Conservation (phyloP, 2,113 vertebrate species). For the Nanorana parkeri region DNA sequence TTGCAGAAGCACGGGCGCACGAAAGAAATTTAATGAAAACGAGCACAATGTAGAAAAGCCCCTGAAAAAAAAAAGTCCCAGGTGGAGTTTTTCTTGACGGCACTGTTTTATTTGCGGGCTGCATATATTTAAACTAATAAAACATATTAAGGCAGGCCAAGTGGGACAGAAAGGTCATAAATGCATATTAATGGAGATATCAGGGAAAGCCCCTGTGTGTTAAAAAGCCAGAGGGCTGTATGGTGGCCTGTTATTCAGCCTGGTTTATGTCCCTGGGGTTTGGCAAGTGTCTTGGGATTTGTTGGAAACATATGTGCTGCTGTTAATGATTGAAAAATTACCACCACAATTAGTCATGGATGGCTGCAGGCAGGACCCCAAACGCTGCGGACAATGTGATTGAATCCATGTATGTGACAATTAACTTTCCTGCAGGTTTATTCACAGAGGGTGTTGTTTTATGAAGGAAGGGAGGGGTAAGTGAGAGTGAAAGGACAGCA, state of each 20-base stretch:
- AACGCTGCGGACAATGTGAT: conserved; percentile 87
- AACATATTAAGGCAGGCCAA: conserved; percentile 11
- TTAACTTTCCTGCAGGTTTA: conserved; percentile 89
- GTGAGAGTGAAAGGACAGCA: conserved; percentile 64
- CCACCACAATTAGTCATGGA: conserved; percentile 88
- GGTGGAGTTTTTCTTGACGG: conserved; percentile 65
- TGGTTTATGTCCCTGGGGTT: conserved; percentile 68
- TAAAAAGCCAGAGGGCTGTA: conserved; percentile 27
- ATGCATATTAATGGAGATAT: conserved; percentile 62
- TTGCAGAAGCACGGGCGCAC: conserved; percentile 58
- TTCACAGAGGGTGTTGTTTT: conserved; percentile 71
- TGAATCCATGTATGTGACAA: conserved; percentile 97
- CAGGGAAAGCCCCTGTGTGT: conserved; percentile 56
- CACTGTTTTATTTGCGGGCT: not conserved
- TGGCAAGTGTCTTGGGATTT: conserved; percentile 76
- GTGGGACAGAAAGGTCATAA: conserved; percentile 27
- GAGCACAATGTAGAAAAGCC: conserved; percentile 64
- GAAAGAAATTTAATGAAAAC: conserved; percentile 60
- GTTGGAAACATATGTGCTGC: conserved; percentile 89
- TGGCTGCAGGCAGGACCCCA: conserved; percentile 76
- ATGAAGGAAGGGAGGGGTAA: conserved; percentile 65
- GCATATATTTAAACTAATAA: conserved; percentile 53
- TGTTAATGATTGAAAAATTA: conserved; percentile 95
- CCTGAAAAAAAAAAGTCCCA: conserved; percentile 61
- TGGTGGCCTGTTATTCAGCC: conserved; percentile 67